Evolutionary conservation across 2,888 invertebrate species (phyloP).

Genomic region (Coremacera marginata): DNA sequence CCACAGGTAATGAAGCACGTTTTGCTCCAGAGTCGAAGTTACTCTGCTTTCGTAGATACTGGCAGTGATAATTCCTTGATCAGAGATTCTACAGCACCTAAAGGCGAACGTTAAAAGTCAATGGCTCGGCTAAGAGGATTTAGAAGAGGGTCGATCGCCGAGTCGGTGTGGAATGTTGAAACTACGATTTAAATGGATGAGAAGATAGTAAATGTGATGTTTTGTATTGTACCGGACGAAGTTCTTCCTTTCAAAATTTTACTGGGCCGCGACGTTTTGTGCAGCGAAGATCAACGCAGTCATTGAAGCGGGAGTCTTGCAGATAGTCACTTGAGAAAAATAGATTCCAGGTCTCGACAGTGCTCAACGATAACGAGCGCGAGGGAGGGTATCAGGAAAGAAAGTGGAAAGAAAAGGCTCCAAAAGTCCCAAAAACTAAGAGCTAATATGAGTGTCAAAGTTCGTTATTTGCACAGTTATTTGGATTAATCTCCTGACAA

Average conservation of each 20-base stretch:
- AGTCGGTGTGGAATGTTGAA: not conserved
- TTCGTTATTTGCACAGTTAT: no score
- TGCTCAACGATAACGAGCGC: not conserved
- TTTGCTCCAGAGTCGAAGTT: not conserved
- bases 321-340: not conserved
- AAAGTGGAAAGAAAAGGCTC: no score
- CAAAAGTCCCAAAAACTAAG: no score
- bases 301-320: constrained; percentile 6
- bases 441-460: no score
- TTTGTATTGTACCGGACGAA: constrained; percentile 12
- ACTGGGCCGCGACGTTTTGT: constrained; percentile 18
- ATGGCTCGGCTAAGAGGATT: not conserved
- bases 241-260: not conserved
- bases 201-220: not conserved
- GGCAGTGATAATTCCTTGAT: constrained; percentile 27
- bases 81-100: not conserved
- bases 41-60: constrained; percentile 16
- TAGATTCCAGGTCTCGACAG: not conserved
- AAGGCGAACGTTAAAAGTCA: not conserved
- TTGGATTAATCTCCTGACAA: no score
- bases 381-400: not conserved
- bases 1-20: constrained; percentile 9
- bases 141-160: not conserved
- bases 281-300: not conserved
- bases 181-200: not conserved